A percentile compares a stretch with the other conserved stretches of the same genome.
Evolutionary conservation across 2,888 invertebrate genomes (phyloP).

Genomic region (Anticlea derivata): DNA sequence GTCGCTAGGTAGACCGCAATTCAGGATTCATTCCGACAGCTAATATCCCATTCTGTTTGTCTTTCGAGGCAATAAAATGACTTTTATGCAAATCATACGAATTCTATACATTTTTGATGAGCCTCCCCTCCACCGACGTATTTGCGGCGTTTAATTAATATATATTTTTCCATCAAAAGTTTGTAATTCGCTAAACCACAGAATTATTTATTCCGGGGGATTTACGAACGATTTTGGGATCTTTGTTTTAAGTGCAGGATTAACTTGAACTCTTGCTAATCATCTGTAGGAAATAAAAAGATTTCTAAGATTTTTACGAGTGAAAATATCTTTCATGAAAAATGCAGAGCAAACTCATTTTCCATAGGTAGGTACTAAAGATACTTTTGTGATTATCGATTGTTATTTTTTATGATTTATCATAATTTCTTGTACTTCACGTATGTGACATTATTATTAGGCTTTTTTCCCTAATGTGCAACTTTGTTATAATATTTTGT

Average conservation of each 20-base stretch:
- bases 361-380: no score
- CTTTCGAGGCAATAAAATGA: conserved; percentile 83
- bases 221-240: conserved; percentile 27
- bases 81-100: conserved; percentile 84
- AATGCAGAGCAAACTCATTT: no score
- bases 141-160: conserved; percentile 77
- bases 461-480: no score
- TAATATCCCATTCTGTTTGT: conserved; percentile 83
- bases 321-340: no score
- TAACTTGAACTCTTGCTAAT: conserved; percentile 13
- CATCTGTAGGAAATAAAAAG: conserved; percentile 3
- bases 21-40: conserved; percentile 74
- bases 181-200: conserved; percentile 57
- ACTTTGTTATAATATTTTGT: no score
- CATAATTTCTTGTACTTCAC: no score
- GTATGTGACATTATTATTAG: no score
- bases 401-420: no score
- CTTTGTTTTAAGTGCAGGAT: conserved; percentile 30
- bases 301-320: not conserved
- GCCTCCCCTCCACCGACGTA: conserved; percentile 63
- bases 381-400: no score
- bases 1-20: conserved; percentile 48
- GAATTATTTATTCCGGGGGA: conserved; percentile 50
- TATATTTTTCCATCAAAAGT: conserved; percentile 77
- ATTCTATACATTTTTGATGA: conserved; percentile 85